Conservation (phyloP, 1,140 invertebrate genomes). For the Brachionus manjavacas region DNA sequence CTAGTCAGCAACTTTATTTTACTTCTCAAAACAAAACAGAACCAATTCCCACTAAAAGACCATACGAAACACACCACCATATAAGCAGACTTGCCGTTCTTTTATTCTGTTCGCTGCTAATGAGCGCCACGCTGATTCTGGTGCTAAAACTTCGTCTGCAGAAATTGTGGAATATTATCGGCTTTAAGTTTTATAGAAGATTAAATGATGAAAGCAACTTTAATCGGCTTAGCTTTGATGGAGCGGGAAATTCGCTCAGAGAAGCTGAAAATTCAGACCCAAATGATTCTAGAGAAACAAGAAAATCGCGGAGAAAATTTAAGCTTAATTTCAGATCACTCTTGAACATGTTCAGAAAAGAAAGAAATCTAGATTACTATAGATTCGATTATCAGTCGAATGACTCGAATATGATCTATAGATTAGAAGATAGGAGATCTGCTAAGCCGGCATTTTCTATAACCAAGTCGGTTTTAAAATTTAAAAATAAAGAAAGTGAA, state of each 20-base stretch:
- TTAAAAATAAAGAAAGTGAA: not conserved
- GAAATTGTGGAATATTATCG: not conserved
- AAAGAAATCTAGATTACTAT: not conserved
- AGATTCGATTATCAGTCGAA: not conserved
- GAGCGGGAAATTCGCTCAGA: not conserved
- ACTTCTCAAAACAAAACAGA: not conserved
- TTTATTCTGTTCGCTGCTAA: not conserved
- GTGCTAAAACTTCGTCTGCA: not conserved
- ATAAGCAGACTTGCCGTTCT: not conserved
- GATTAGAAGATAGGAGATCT: not conserved
- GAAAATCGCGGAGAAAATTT: not conserved
- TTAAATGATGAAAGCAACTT: not conserved
- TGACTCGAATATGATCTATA: not conserved
- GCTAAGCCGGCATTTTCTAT: not conserved
- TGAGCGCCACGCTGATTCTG: not conserved
- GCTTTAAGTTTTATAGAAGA: constrained; percentile 11
- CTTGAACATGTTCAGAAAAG: not conserved
- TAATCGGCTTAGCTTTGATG: not conserved
- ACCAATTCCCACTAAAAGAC: not conserved
- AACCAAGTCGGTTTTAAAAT: not conserved
- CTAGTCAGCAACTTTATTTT: not conserved
- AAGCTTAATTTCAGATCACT: not conserved
- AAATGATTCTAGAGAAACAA: not conserved
- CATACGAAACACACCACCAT: not conserved
- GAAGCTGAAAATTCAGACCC: not conserved